Percentiles rank a stretch among this genome's conserved stretches.
These are phyloP conservation scores for Stenchaetothrips biformis DNA, from an alignment of 2,888 invertebrate species.

Conservation along the genomic window DNA sequence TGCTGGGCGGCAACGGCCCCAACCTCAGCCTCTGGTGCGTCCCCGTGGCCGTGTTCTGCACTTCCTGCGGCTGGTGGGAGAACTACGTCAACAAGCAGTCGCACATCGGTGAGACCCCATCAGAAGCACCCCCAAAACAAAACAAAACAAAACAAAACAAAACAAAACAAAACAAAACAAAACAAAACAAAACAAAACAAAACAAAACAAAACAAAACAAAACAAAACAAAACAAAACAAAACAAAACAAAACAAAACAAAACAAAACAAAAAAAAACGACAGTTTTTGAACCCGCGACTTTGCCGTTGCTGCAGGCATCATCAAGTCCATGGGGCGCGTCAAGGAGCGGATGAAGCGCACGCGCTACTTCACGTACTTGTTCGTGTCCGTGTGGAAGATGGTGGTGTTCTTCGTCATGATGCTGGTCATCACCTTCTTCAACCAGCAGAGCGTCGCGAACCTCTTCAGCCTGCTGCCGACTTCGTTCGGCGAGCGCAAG, in stretches of 20 bases:
- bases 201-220: background rate
- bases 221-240: background rate
- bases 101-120: slow-evolving; percentile 58
- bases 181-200: background rate
- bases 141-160: background rate
- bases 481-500: slow-evolving; percentile 71
- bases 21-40: slow-evolving; percentile 77
- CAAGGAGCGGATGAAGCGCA: slow-evolving; percentile 70
- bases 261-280: background rate
- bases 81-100: slow-evolving; percentile 88
- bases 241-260: background rate
- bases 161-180: background rate
- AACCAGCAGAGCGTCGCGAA: slow-evolving; percentile 71
- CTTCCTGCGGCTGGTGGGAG: slow-evolving; percentile 97
- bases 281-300: slow-evolving; percentile 8
- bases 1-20: slow-evolving; percentile 52
- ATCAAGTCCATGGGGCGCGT: slow-evolving; percentile 70
- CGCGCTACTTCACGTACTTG: slow-evolving; percentile 84
- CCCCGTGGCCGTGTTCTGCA: slow-evolving; percentile 75
- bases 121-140: too few species aligned
- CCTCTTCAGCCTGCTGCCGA: slow-evolving; percentile 68
- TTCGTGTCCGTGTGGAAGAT: slow-evolving; percentile 92
- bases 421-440: slow-evolving; percentile 66
- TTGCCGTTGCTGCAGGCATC: slow-evolving; percentile 50
- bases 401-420: slow-evolving; percentile 67